Conservation (phyloP, 2,797 vertebrate species). For the Falco novaeseelandiae region DNA sequence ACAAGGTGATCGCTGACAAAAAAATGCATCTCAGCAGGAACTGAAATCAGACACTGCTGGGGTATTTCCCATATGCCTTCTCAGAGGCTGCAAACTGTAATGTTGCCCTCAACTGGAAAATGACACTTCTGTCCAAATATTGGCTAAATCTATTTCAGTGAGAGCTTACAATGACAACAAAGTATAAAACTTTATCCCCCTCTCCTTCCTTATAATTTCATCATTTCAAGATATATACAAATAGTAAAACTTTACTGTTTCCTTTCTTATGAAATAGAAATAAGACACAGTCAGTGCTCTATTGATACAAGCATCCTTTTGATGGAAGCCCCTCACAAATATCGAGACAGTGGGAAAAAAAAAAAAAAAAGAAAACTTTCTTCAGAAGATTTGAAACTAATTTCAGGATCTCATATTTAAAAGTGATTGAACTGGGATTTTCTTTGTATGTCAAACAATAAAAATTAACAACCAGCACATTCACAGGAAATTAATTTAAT, state of each 20-base stretch:
- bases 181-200: neutral
- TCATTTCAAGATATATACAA: neutral
- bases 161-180: neutral
- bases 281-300: neutral
- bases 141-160: neutral
- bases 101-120: neutral
- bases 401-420: neutral
- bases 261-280: neutral
- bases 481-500: conserved; percentile 28
- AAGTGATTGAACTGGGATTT: neutral
- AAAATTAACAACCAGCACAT: conserved; percentile 20
- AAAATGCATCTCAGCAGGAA: neutral
- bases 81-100: neutral
- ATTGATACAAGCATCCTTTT: neutral
- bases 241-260: neutral
- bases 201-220: neutral
- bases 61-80: neutral
- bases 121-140: neutral
- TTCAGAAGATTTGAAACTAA: neutral
- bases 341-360: neutral
- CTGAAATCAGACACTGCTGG: fast-evolving
- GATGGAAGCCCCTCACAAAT: neutral
- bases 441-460: neutral
- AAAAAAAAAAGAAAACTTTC: neutral
- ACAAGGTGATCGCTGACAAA: neutral